phyloP scores from a whole-genome alignment of 2,113 vertebrate species.

The Callionymus lyra region DNA sequence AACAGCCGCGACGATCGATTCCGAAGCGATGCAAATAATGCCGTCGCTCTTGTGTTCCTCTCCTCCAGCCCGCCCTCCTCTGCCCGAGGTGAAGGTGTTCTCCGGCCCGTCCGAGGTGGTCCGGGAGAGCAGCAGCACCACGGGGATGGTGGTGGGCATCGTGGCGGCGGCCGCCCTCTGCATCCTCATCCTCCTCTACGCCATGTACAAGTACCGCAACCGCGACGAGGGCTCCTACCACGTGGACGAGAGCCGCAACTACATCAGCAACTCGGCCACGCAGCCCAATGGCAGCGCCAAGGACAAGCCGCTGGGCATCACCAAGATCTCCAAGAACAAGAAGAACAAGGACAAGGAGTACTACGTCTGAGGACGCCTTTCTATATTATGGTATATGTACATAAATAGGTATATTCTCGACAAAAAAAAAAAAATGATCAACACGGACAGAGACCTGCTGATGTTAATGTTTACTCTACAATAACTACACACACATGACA shows the following conservation, averaged over 20 bases:
- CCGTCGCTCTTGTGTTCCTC: no score
- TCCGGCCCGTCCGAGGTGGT: slow-evolving; percentile 85
- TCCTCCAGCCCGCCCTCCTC: slow-evolving; percentile 83
- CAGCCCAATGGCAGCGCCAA: slow-evolving; percentile 97
- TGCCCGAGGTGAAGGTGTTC: slow-evolving; percentile 82
- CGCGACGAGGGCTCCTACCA: slow-evolving; percentile 97
- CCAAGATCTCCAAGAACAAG: slow-evolving; percentile 98
- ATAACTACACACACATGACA: slow-evolving; percentile 28
- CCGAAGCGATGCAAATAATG: no score
- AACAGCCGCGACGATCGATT: no score
- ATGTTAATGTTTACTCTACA: slow-evolving; percentile 57
- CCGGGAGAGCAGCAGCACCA: slow-evolving; percentile 94
- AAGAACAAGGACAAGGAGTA: slow-evolving; percentile 99
- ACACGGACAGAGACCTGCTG: slow-evolving; percentile 46
- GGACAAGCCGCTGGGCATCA: slow-evolving; percentile 91
- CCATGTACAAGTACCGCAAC: slow-evolving; percentile 99
- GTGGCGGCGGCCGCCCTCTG: slow-evolving; percentile 93
- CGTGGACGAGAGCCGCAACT: slow-evolving; percentile 99
- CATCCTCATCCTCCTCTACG: slow-evolving; percentile 98
- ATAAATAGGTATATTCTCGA: slow-evolving; percentile 66
- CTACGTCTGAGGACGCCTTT: slow-evolving; percentile 87
- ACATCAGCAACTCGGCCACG: slow-evolving; percentile 98
- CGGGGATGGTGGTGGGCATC: slow-evolving; percentile 97
- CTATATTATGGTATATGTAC: slow-evolving; percentile 63
- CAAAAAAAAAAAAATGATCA: slow-evolving; percentile 20